Conservation (phyloP, 2,797 vertebrate species). For the Onychomys arenicola region DNA sequence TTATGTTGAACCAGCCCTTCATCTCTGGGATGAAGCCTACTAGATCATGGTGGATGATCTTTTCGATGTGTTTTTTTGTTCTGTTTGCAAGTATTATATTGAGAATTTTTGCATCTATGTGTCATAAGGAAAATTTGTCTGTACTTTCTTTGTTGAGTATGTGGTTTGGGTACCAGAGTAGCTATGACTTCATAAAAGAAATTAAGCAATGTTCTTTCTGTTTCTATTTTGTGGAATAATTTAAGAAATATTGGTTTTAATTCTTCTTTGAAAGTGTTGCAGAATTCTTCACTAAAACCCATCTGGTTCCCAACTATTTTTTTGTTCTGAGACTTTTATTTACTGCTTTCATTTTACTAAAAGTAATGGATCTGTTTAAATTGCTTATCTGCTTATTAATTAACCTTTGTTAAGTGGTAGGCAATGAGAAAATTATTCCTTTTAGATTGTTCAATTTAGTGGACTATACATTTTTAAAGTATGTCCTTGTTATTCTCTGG, state of each 20-base stretch:
- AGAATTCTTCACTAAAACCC: background rate
- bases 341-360: background rate
- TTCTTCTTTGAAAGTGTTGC: background rate
- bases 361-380: background rate
- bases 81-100: background rate
- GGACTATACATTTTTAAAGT: background rate
- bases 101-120: background rate
- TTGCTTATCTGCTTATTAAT: background rate
- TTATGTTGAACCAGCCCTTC: background rate
- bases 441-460: background rate
- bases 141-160: background rate
- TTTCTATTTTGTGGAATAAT: background rate
- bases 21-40: background rate
- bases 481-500: background rate
- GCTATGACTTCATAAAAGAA: background rate
- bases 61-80: background rate
- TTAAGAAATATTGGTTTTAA: background rate
- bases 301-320: background rate
- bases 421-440: background rate
- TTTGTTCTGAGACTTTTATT: background rate
- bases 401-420: background rate
- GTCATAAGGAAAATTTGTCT: background rate
- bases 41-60: background rate
- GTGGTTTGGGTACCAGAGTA: background rate
- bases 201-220: background rate